These are phyloP conservation scores for Acanthococcus lagerstroemiae DNA, from an alignment of 2,888 invertebrate genomes.

Conservation along the genomic window DNA sequence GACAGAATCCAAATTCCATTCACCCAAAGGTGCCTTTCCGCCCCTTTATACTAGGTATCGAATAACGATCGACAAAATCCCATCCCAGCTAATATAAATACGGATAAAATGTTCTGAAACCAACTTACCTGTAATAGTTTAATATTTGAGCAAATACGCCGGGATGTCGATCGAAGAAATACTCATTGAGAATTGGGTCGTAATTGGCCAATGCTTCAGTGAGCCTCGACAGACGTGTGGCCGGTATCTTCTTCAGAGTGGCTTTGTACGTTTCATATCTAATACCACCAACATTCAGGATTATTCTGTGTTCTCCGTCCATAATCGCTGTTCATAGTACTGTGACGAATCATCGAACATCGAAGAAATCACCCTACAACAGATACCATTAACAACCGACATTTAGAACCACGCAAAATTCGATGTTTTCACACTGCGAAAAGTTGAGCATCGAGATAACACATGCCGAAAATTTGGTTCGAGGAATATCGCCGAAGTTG, in stretches of 20 bases:
- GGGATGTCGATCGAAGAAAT: conserved; percentile 78
- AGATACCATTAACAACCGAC: no score
- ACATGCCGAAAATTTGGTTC: no score
- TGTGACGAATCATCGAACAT: no score
- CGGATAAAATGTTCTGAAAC: neutral
- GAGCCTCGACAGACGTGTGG: conserved; percentile 69
- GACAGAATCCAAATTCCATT: no score
- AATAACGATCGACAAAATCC: neutral
- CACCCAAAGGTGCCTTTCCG: no score
- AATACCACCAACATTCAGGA: conserved; percentile 88
- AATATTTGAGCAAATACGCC: conserved; percentile 84
- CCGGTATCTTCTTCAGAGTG: conserved; percentile 80
- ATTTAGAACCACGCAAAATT: no score
- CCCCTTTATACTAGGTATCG: no score
- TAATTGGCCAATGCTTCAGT: conserved; percentile 80
- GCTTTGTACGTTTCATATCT: conserved; percentile 65
- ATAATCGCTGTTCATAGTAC: conserved; percentile 43
- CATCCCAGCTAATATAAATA: no score
- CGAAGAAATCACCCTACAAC: no score
- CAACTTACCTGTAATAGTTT: conserved; percentile 67
- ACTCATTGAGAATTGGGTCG: conserved; percentile 79
- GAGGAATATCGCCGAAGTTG: no score
- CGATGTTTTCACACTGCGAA: no score
- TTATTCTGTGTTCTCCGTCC: conserved; percentile 88
- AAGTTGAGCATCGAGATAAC: no score